Conservation (phyloP, 2,797 vertebrate species). For the Thaleichthys pacificus region DNA sequence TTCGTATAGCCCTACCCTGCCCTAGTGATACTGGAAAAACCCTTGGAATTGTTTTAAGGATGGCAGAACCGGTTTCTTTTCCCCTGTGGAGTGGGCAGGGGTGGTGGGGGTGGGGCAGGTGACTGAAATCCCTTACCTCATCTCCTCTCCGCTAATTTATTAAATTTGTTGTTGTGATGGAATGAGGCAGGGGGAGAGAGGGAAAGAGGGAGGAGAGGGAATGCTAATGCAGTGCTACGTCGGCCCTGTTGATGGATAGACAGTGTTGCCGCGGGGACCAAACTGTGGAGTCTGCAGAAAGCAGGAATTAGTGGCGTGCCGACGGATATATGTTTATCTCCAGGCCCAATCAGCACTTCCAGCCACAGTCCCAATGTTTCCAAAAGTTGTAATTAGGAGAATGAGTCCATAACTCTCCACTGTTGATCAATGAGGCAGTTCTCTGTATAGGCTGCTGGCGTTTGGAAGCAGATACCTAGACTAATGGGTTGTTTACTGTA, state of each 20-base stretch:
- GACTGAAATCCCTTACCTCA: conserved; percentile 35
- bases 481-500: conserved; percentile 56
- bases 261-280: conserved; percentile 34
- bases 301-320: conserved; percentile 58
- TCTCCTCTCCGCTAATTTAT: conserved; percentile 50
- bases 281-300: conserved; percentile 64
- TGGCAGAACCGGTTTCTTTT: background rate
- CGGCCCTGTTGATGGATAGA: conserved; percentile 58
- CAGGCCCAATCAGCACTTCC: conserved; percentile 76
- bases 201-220: background rate
- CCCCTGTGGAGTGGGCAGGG: conserved; percentile 18
- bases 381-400: conserved; percentile 87
- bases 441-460: conserved; percentile 46
- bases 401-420: conserved; percentile 81
- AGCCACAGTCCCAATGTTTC: conserved; percentile 68
- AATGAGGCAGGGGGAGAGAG: conserved; percentile 22
- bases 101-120: conserved; percentile 20
- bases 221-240: conserved; percentile 61
- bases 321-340: conserved; percentile 70
- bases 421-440: conserved; percentile 73
- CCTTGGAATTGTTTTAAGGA: background rate
- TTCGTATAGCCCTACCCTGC: background rate
- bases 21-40: conserved; percentile 3
- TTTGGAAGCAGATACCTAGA: conserved; percentile 52
- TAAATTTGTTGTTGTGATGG: conserved; percentile 38